These are phyloP conservation scores for Myripristis jacobus DNA, from an alignment of 2,797 vertebrate species.

Conservation along the genomic window DNA sequence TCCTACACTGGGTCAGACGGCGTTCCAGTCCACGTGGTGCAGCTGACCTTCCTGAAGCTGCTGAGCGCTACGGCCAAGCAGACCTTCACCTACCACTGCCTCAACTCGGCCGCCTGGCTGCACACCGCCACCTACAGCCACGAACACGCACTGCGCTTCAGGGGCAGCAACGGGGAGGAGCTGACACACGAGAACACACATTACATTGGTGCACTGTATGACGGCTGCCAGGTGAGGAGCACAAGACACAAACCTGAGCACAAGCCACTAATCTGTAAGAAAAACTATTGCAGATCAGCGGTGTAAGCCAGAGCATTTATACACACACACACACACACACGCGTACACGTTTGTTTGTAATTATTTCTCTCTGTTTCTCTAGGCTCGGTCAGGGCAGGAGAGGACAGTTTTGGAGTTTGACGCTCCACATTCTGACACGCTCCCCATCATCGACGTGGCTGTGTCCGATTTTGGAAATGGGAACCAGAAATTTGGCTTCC, in stretches of 20 bases:
- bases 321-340: neutral
- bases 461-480: slow-evolving; percentile 94
- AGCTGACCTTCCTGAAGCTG: slow-evolving; percentile 95
- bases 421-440: slow-evolving; percentile 88
- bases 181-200: slow-evolving; percentile 92
- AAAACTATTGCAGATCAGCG: no score
- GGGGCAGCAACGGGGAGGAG: slow-evolving; percentile 92
- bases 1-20: slow-evolving; percentile 91
- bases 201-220: slow-evolving; percentile 88
- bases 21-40: slow-evolving; percentile 90
- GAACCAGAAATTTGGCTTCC: slow-evolving; percentile 97
- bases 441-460: slow-evolving; percentile 93
- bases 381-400: slow-evolving; percentile 93
- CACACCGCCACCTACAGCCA: slow-evolving; percentile 85
- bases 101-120: slow-evolving; percentile 95
- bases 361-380: slow-evolving; percentile 17
- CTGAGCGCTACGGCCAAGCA: slow-evolving; percentile 91
- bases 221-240: slow-evolving; percentile 76
- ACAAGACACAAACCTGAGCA: rapidly evolving
- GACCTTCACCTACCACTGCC: slow-evolving; percentile 95
- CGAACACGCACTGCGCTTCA: slow-evolving; percentile 91
- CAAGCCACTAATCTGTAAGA: no score
- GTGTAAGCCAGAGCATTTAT: no score
- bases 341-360: rapidly evolving
- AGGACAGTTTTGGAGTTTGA: slow-evolving; percentile 92